phyloP scores from a whole-genome alignment of 2,888 invertebrate species.

The Microctonus brassicae region DNA sequence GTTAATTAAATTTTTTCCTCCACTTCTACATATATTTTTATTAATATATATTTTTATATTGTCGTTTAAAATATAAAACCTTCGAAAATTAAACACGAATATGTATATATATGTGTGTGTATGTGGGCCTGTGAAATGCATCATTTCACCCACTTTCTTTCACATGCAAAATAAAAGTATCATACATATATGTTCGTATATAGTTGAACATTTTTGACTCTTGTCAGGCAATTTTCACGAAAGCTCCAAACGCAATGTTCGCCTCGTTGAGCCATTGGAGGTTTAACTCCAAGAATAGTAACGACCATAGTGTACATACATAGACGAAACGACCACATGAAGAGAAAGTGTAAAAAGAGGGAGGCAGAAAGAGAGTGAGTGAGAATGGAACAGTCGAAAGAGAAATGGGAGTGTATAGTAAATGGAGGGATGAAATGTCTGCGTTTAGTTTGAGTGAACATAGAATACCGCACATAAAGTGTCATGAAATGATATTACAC shows the following conservation, averaged over 20 bases:
- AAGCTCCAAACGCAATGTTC: neutral
- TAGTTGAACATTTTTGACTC: neutral
- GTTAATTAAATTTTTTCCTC: neutral
- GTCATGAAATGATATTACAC: neutral
- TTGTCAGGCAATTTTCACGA: slow-evolving; percentile 2
- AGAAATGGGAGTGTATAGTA: neutral
- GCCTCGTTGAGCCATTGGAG: neutral
- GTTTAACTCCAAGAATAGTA: slow-evolving; percentile 6
- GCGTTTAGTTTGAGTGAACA: slow-evolving; percentile 7
- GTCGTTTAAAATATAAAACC: neutral
- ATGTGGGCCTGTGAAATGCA: too few relatives aligned
- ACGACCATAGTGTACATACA: neutral
- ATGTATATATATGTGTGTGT: neutral
- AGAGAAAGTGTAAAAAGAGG: neutral
- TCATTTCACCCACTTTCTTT: neutral
- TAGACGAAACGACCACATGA: neutral
- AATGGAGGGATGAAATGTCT: slow-evolving; percentile 6
- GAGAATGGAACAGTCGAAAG: neutral
- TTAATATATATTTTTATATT: neutral
- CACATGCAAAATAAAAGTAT: neutral
- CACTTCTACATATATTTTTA: too few relatives aligned
- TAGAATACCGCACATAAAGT: slow-evolving; percentile 5
- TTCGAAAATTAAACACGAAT: neutral
- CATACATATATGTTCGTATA: neutral
- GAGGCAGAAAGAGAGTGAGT: neutral